These are phyloP conservation scores for Phyllopteryx taeniolatus DNA, from an alignment of 2,113 vertebrate species.

Conservation along the genomic window DNA sequence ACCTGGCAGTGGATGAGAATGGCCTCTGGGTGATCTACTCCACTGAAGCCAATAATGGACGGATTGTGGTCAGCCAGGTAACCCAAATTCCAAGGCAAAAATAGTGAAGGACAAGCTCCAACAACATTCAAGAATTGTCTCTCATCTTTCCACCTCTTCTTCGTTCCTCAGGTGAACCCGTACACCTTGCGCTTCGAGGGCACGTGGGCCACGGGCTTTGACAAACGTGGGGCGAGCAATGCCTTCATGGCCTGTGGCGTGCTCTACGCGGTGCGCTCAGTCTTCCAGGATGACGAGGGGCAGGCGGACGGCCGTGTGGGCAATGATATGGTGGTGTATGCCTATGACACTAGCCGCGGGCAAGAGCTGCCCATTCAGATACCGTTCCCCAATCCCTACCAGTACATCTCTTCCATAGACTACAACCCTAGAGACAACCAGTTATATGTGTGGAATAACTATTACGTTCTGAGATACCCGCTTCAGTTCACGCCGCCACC, in stretches of 20 bases:
- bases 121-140: neutral
- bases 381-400: slow-evolving; percentile 93
- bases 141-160: neutral
- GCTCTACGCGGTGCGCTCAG: slow-evolving; percentile 87
- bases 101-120: neutral
- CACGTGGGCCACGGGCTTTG: slow-evolving; percentile 90
- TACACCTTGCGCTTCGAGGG: slow-evolving; percentile 93
- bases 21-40: slow-evolving; percentile 95
- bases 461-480: slow-evolving; percentile 86
- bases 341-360: slow-evolving; percentile 87
- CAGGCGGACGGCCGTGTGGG: slow-evolving; percentile 85
- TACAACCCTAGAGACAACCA: slow-evolving; percentile 96
- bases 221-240: slow-evolving; percentile 90
- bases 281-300: slow-evolving; percentile 90
- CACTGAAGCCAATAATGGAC: slow-evolving; percentile 88
- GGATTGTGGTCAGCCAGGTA: slow-evolving; percentile 88
- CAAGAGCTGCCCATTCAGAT: slow-evolving; percentile 80
- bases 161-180: slow-evolving; percentile 79
- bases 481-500: slow-evolving; percentile 85
- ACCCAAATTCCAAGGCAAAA: slow-evolving; percentile 31
- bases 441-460: slow-evolving; percentile 96
- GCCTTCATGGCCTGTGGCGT: slow-evolving; percentile 95
- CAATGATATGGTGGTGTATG: slow-evolving; percentile 86
- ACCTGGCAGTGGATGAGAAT: slow-evolving; percentile 91
- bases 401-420: slow-evolving; percentile 90